Evolutionary conservation across 2,797 vertebrate species (phyloP), one percentile per base, ranked within the genome.

Genomic region (Perdix hodgsoniae): DNA sequence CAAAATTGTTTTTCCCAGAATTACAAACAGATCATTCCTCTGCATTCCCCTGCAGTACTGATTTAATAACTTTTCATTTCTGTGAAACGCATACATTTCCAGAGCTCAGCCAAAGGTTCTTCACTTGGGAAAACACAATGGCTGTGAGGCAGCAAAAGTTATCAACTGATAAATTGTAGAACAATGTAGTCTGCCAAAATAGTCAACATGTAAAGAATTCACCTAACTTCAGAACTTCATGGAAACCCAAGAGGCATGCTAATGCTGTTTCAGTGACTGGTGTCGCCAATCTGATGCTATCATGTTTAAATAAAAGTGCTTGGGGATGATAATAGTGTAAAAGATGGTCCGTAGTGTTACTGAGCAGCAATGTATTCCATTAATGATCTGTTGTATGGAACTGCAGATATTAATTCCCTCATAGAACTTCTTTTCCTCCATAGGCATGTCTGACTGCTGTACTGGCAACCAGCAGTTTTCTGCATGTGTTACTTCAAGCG

Each of bases 61-160:
- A 94, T 94, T 97, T 97, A 97, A 97, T 97, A 96, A 97, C 85
- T 96, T 98, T 96, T 97, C 90, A 93, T 96, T 97, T 97, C 91
- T 91, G 75, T 93, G 84, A 94, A 85, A 92, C 2, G 37, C 92
- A 91, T 92, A 49, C 83, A 93, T 95, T 97, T 97, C 84, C 83
- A 96, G 77, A 90, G 81, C 87, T 95, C 86, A 95, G 93, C 75
- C 95, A 94, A 97, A 96, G 85, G 89, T 95, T 97, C 96, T 97
- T 96, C 91, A 87, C 94, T 95, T 97, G 94, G 96, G 94, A 97
- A 97, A 97, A 97, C 80, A 96, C 90, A 95, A 80, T 83, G 90
- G 95, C 93, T 97, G 80, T 76, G 87, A 94, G 92, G 94, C 77
- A 94, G 81, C 69, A 80, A 96, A 97, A 96, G 83, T 95, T 96